These are phyloP conservation scores for Pterocles orientalis DNA, from an alignment of 2,113 vertebrate genomes.

Conservation along the genomic window DNA sequence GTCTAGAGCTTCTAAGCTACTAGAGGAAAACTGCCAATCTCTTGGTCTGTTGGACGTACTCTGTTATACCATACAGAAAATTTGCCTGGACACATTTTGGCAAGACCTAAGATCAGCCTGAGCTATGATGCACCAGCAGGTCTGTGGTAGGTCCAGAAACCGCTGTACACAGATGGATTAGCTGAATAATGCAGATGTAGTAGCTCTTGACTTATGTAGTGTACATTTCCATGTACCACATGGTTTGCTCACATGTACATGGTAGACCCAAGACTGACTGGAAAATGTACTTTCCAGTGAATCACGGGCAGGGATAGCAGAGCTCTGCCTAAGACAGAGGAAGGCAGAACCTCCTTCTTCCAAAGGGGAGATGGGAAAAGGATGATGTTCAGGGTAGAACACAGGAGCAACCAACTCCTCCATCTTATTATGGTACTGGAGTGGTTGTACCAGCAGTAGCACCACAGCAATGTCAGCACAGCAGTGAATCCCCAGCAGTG, in stretches of 20 bases:
- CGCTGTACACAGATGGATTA: background rate
- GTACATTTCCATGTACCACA: background rate
- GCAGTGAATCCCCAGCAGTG: slow-evolving; percentile 6
- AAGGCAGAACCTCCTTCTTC: background rate
- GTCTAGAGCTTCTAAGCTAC: background rate
- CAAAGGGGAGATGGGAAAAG: background rate
- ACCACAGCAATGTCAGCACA: background rate
- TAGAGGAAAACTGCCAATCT: background rate
- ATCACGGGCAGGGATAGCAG: background rate
- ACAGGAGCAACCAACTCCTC: background rate
- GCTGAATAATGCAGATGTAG: background rate
- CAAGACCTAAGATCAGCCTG: background rate
- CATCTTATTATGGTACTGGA: background rate
- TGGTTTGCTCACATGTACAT: background rate
- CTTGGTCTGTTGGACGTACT: background rate
- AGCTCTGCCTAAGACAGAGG: background rate
- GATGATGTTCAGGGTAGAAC: background rate
- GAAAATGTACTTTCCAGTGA: background rate
- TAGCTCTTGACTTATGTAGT: background rate
- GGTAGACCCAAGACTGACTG: background rate
- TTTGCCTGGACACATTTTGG: background rate
- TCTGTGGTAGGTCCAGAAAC: background rate
- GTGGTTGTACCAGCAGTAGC: background rate
- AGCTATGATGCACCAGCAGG: background rate
- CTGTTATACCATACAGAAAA: background rate